Base-by-base conservation (phyloP, 2,888 invertebrate species). In the Flexamia atlantica region DNA sequence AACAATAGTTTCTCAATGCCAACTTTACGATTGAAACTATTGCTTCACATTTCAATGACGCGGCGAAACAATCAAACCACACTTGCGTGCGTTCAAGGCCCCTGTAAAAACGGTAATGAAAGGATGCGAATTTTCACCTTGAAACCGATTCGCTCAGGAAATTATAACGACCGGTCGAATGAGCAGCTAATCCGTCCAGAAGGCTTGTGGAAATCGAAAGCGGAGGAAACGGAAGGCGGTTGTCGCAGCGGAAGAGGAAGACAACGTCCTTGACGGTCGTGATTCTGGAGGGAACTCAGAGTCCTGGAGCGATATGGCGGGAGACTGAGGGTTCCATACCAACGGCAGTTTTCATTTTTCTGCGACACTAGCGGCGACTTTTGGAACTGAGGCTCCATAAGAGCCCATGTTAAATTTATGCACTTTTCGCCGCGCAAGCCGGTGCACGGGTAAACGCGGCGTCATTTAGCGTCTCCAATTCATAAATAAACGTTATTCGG, bases 81-180 rank as follows among this genome's bases (percentile, higher is more conserved):
- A 20, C 57, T 57, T 23, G 57, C 57, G 57, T 57, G 57, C 23
- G 5, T 30, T 5, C 30, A 30, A 64, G 30, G 28, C 5, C 64
- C 7, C 25, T 3, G 64, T 20, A 28, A 57, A 57, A 57, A 57
- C 57, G 2, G 64, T 30, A 30, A 57, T 57, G 10, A 64, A 20
- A 64, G 64, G 64, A 64, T 64, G 64, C 23, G 57, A 57, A 57
- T 57, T 57, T 57, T 23, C 64, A 64, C 64, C 64, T 64, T 64
- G 64, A 64, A 64, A 64, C 64, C 64, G 70, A 70, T 70, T 70
- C n/a, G 70, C n/a, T 70, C 14, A 32, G 70, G 70, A 70, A 70
- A 70, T 40, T 20, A 40, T 70, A 32, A 36, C 4, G 32, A 32
- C n/a, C 40, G 70, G 40, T 70, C 40, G 40, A 70, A 30, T 68